These are phyloP conservation scores for Drosophila monieri DNA, from an alignment of 2,888 invertebrate species.

Conservation along the genomic window DNA sequence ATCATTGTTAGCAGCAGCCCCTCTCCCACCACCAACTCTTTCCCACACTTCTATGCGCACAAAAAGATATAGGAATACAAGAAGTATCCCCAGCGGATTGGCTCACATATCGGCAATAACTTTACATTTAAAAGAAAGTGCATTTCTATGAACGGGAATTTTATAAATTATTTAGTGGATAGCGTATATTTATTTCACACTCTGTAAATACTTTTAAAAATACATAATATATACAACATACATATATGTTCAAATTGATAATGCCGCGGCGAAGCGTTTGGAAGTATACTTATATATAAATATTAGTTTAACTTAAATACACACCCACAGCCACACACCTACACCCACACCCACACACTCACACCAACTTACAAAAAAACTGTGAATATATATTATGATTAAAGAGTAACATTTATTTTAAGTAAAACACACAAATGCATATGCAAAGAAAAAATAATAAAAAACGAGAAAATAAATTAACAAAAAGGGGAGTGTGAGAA, in stretches of 20 bases:
- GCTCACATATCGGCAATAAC: conserved; percentile 67
- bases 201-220: conserved; percentile 57
- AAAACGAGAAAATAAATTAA: conserved; percentile 72
- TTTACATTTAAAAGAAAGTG: conserved; percentile 51
- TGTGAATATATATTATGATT: conserved; percentile 73
- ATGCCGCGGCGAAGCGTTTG: conserved; percentile 18
- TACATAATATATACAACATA: not conserved
- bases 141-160: conserved; percentile 59
- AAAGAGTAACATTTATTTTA: conserved; percentile 72
- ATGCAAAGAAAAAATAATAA: conserved; percentile 56
- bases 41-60: conserved; percentile 16
- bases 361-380: conserved; percentile 55
- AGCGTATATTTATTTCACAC: conserved; percentile 47
- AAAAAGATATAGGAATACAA: not conserved
- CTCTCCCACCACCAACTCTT: not conserved
- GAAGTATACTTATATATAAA: conserved; percentile 35
- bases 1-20: conserved; percentile 23
- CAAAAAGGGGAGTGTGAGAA: conserved; percentile 37
- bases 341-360: not conserved
- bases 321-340: conserved; percentile 5
- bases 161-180: conserved; percentile 30
- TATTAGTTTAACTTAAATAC: conserved; percentile 66
- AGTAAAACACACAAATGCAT: conserved; percentile 57
- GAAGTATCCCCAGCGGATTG: conserved; percentile 15
- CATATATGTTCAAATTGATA: conserved; percentile 50